Evolutionary conservation across 2,113 vertebrate genomes (phyloP).

Genomic region (Mus spicilegus): DNA sequence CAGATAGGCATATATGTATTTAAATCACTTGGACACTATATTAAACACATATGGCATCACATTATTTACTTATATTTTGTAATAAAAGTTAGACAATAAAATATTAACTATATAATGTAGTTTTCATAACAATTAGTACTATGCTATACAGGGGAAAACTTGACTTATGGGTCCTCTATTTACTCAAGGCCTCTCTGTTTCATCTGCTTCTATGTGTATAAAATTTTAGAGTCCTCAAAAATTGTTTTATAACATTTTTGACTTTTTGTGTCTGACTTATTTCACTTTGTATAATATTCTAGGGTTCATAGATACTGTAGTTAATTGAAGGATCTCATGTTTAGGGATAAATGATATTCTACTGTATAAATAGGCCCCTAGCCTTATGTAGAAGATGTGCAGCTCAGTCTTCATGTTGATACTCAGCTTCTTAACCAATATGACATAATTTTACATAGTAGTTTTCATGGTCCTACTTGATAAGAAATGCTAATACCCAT

Average conservation of each 20-base stretch:
- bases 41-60: neutral
- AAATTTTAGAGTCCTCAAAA: neutral
- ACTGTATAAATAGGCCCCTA: neutral
- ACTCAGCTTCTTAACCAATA: neutral
- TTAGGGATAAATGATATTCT: neutral
- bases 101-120: no score
- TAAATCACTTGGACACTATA: neutral
- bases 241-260: neutral
- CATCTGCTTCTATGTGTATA: neutral
- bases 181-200: neutral
- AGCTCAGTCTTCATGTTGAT: neutral
- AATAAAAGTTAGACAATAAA: neutral
- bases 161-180: neutral
- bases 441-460: neutral
- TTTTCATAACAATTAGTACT: neutral
- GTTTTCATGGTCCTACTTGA: neutral
- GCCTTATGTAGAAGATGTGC: no score
- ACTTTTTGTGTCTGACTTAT: neutral
- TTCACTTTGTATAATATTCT: neutral
- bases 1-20: neutral
- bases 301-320: neutral
- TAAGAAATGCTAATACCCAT: neutral
- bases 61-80: neutral
- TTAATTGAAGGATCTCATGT: neutral
- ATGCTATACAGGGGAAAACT: neutral